Evolutionary conservation across 2,113 vertebrate species (phyloP).

Genomic region (Periophthalmodon schlosseri): DNA sequence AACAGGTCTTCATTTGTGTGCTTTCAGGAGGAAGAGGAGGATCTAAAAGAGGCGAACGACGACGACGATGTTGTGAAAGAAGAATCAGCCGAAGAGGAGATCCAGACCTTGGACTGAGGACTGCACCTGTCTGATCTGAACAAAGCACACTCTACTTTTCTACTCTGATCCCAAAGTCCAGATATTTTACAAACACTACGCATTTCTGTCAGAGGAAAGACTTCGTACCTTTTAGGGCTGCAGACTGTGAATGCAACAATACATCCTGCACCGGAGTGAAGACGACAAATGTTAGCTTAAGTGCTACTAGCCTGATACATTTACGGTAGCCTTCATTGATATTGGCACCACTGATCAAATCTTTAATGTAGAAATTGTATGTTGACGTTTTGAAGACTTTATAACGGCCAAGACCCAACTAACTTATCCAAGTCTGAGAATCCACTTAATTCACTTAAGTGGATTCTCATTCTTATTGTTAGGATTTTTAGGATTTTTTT

Average conservation of each 20-base stretch:
- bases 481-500: no score
- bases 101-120: slow-evolving; percentile 42
- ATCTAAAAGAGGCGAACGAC: slow-evolving; percentile 56
- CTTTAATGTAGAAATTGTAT: not conserved
- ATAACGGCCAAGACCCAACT: not conserved
- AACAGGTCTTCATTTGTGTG: not conserved
- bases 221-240: slow-evolving; percentile 47
- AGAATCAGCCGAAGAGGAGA: slow-evolving; percentile 72
- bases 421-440: not conserved
- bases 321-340: slow-evolving; percentile 9
- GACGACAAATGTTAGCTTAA: not conserved
- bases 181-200: slow-evolving; percentile 49
- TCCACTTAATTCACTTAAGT: not conserved
- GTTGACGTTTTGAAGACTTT: not conserved
- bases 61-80: slow-evolving; percentile 77
- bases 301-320: slow-evolving; percentile 1
- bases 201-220: slow-evolving; percentile 32
- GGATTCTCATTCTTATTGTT: no score
- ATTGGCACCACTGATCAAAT: not conserved
- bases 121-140: slow-evolving; percentile 18
- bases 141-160: slow-evolving; percentile 43
- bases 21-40: slow-evolving; percentile 75
- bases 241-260: slow-evolving; percentile 15
- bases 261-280: not conserved
- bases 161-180: slow-evolving; percentile 49